phyloP scores from a whole-genome alignment of 37 sponge, comb jelly and placozoan genomes.

The Beroe forskalii region DNA sequence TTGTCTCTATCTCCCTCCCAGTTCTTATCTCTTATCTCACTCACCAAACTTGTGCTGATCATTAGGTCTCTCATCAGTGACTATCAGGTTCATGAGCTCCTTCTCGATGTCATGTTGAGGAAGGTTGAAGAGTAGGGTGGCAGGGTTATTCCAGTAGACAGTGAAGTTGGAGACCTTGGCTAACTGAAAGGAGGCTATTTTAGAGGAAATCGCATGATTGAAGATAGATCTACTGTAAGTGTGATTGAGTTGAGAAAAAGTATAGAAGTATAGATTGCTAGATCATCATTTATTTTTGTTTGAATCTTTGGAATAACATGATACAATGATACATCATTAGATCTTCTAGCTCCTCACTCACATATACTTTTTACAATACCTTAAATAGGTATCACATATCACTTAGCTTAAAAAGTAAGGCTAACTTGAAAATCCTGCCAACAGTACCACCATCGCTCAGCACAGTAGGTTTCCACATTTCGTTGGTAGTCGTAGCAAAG shows the following conservation, averaged over 20 bases:
- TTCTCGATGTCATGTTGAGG: background rate
- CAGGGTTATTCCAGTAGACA: constrained; percentile 64
- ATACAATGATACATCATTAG: too few species aligned
- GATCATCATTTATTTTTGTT: too few species aligned
- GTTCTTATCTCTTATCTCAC: background rate
- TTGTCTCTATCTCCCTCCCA: too few species aligned
- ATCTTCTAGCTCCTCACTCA: too few species aligned
- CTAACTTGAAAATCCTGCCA: constrained; percentile 14
- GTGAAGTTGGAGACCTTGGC: background rate
- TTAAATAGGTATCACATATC: too few species aligned
- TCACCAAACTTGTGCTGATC: constrained; percentile 27
- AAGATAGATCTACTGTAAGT: too few species aligned
- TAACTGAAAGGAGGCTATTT: constrained; percentile 2
- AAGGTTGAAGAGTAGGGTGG: background rate
- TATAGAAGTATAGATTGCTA: too few species aligned
- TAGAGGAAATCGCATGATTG: too few species aligned
- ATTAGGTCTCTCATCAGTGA: constrained; percentile 11
- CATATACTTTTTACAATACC: too few species aligned
- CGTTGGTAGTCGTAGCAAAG: constrained; percentile 30
- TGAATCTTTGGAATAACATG: too few species aligned
- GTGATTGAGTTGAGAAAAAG: too few species aligned
- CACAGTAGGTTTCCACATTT: constrained; percentile 18
- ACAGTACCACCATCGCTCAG: background rate
- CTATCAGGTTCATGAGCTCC: constrained; percentile 28
- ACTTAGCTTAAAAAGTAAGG: too few species aligned